These are phyloP conservation scores for Mallotus villosus DNA, from an alignment of 2,797 vertebrate species.

Conservation along the genomic window DNA sequence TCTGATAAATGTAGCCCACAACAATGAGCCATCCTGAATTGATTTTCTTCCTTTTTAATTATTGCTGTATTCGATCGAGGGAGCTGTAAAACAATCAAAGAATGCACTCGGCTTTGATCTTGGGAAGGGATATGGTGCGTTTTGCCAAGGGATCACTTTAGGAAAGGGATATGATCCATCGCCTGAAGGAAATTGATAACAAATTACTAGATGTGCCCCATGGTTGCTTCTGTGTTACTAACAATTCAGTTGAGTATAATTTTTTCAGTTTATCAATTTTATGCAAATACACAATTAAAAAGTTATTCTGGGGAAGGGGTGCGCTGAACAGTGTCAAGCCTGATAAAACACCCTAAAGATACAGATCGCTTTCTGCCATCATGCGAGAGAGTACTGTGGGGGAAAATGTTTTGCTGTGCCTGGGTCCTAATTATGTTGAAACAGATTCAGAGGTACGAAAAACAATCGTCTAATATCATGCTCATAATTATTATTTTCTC, in stretches of 20 bases:
- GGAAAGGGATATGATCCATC: constrained; percentile 34
- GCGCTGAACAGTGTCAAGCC: constrained; percentile 37
- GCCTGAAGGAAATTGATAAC: constrained; percentile 38
- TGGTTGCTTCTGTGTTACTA: constrained; percentile 40
- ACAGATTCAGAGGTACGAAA: constrained; percentile 25
- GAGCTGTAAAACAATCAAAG: constrained; percentile 47
- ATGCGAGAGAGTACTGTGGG: background rate
- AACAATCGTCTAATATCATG: too few species aligned
- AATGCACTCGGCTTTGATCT: constrained; percentile 33
- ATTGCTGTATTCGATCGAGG: constrained; percentile 36
- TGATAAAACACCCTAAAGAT: constrained; percentile 25
- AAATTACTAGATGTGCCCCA: constrained; percentile 29
- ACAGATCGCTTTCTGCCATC: constrained; percentile 31
- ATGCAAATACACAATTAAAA: constrained; percentile 59
- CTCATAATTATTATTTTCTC: too few species aligned
- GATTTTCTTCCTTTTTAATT: constrained; percentile 52
- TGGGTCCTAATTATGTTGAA: constrained; percentile 18
- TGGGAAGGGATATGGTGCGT: constrained; percentile 28
- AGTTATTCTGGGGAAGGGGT: constrained; percentile 35
- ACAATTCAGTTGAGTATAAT: constrained; percentile 36
- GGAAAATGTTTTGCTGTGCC: constrained; percentile 20
- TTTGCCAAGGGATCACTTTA: constrained; percentile 31
- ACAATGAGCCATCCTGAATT: constrained; percentile 52
- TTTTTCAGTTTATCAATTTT: constrained; percentile 28
- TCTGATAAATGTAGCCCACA: constrained; percentile 58